A percentile compares a stretch with the other conserved stretches of the same genome.
Evolutionary conservation across 2,888 invertebrate genomes (phyloP).

Genomic region (Dryobota labecula): DNA sequence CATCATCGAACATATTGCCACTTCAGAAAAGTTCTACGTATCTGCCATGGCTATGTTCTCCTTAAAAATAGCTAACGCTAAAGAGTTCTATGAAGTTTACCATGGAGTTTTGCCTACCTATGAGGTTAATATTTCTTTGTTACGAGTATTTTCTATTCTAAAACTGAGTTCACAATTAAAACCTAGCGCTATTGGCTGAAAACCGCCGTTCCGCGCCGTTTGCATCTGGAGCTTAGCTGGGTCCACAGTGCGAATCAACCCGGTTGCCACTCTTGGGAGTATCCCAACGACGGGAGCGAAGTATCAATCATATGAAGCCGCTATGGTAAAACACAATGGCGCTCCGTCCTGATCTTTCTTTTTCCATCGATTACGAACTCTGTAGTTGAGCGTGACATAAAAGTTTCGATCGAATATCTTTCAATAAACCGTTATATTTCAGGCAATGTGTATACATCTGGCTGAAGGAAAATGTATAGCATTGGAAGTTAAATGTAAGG

Average conservation of each 20-base stretch:
- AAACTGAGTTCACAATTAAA: not conserved
- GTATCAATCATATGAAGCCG: not conserved
- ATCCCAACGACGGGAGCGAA: not conserved
- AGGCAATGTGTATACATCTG: constrained; percentile 95
- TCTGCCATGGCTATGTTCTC: constrained; percentile 95
- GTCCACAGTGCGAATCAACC: not conserved
- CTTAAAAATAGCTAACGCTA: constrained; percentile 94
- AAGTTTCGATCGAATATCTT: not conserved
- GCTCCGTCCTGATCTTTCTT: not conserved
- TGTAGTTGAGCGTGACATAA: not conserved
- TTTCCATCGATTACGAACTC: not conserved
- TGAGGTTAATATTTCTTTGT: constrained; percentile 82
- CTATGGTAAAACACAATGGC: not conserved
- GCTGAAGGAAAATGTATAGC: constrained; percentile 96
- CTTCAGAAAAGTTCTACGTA: constrained; percentile 93
- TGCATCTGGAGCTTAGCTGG: not conserved
- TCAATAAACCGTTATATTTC: constrained; percentile 57
- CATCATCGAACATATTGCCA: constrained; percentile 93
- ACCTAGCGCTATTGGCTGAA: not conserved
- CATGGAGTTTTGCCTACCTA: constrained; percentile 95
- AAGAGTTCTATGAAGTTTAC: constrained; percentile 98
- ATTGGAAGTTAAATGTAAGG: constrained; percentile 93
- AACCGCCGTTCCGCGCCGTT: not conserved
- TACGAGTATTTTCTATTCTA: not conserved
- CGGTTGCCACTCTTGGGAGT: no score